A percentile compares a stretch with the other conserved stretches of the same genome.
Conservation (phyloP, 2,888 invertebrate species). For the Lacanobia oleracea region DNA sequence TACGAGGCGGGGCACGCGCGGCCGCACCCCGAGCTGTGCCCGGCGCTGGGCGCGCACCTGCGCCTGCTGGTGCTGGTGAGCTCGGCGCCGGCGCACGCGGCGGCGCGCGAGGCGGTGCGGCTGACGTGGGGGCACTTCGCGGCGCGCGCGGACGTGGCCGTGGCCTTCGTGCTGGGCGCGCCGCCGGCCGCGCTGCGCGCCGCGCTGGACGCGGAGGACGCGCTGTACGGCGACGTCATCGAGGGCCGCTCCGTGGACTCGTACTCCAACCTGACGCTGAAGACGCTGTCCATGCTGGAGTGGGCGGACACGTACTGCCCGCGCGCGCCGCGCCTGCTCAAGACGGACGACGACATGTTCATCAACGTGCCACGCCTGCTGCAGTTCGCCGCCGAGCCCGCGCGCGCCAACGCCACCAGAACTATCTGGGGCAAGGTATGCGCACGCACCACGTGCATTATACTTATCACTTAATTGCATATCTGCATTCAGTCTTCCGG, state of each 20-base stretch:
- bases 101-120: constrained; percentile 94
- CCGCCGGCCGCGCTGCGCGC: no score
- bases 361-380: constrained; percentile 95
- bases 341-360: constrained; percentile 95
- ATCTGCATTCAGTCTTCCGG: background rate
- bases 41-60: constrained; percentile 70
- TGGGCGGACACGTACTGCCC: constrained; percentile 92
- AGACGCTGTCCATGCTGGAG: constrained; percentile 79
- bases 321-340: no score
- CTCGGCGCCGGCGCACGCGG: constrained; percentile 93
- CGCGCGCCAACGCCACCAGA: constrained; percentile 91
- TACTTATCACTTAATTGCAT: background rate
- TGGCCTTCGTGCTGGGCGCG: no score
- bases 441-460: background rate
- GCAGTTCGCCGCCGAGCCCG: constrained; percentile 91
- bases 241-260: no score
- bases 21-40: no score
- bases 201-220: no score
- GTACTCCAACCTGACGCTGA: no score
- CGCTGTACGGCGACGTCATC: no score
- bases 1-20: no score
- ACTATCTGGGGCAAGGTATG: constrained; percentile 94
- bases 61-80: constrained; percentile 93
- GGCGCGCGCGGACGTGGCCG: no score
- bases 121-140: constrained; percentile 62